A percentile compares a stretch with the other conserved stretches of the same genome.
These are phyloP conservation scores for Steinernema hermaphroditum DNA, from an alignment of 2,888 invertebrate genomes.

Conservation along the genomic window DNA sequence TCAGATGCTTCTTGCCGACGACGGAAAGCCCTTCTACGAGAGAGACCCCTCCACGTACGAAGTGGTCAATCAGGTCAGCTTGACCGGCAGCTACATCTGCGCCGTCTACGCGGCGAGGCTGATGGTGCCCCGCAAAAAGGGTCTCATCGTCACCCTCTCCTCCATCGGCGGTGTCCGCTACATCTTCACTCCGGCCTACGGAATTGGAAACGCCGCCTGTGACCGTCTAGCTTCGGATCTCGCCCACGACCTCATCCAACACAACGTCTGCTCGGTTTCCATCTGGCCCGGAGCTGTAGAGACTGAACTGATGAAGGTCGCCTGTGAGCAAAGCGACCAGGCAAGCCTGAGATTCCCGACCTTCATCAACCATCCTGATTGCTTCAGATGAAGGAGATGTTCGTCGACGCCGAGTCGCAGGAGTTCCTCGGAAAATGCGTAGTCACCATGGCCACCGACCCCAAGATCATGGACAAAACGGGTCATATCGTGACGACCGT, in stretches of 20 bases:
- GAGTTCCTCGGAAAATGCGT: slow-evolving; percentile 63
- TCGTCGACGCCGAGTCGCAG: slow-evolving; percentile 51
- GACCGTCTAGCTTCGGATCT: slow-evolving; percentile 68
- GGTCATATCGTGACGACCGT: slow-evolving; percentile 66
- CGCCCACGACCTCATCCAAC: slow-evolving; percentile 64
- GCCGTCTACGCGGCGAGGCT: slow-evolving; percentile 66
- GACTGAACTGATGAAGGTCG: slow-evolving; percentile 66
- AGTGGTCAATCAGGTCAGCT: slow-evolving; percentile 67
- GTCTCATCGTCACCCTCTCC: slow-evolving; percentile 67
- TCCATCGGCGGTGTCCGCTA: slow-evolving; percentile 67
- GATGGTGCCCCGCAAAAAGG: slow-evolving; percentile 65
- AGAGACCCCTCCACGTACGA: slow-evolving; percentile 67
- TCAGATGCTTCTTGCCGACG: too few species aligned
- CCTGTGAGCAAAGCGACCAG: too few species aligned
- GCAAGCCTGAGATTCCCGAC: not conserved
- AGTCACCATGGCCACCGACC: slow-evolving; percentile 63
- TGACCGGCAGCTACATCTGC: slow-evolving; percentile 68
- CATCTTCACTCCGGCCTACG: slow-evolving; percentile 67
- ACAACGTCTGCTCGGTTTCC: slow-evolving; percentile 67
- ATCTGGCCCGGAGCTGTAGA: slow-evolving; percentile 69
- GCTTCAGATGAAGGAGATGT: not conserved
- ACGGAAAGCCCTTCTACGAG: slow-evolving; percentile 66
- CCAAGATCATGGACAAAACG: slow-evolving; percentile 64
- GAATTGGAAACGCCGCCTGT: slow-evolving; percentile 67
- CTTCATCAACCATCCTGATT: too few species aligned